Percentiles rank a stretch among this genome's conserved stretches.
Evolutionary conservation across 2,888 invertebrate genomes (phyloP).

Genomic region (Phengaris arion): DNA sequence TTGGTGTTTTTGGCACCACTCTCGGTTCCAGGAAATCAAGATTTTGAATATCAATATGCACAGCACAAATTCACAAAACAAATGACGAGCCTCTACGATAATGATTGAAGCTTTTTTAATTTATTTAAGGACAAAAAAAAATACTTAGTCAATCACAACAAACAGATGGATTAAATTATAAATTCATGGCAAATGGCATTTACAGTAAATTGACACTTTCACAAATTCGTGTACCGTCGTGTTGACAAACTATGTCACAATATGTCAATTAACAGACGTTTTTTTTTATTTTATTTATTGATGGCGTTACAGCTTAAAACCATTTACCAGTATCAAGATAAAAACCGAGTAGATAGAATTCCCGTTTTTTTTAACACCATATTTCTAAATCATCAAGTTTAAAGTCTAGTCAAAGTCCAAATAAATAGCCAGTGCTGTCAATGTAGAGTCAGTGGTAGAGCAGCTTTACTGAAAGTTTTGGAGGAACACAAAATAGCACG

Average conservation of each 20-base stretch:
- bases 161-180: slow-evolving; percentile 17
- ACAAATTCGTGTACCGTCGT: not conserved
- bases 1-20: slow-evolving; percentile 7
- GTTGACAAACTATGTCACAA: not conserved
- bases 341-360: no score
- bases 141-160: not conserved
- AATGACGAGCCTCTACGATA: not conserved
- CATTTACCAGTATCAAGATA: no score
- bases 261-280: no score
- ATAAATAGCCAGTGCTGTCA: no score
- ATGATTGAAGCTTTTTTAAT: not conserved
- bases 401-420: no score
- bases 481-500: no score
- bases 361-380: no score
- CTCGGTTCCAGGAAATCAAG: not conserved
- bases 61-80: not conserved
- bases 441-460: no score
- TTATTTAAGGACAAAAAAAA: not conserved
- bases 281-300: not conserved
- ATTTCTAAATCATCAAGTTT: no score
- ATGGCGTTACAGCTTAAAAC: no score
- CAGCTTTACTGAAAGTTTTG: no score
- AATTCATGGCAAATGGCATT: not conserved
- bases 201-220: slow-evolving; percentile 8
- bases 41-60: not conserved